Base-by-base conservation (phyloP, 2,797 vertebrate species). In the Premnoplex brunnescens region DNA sequence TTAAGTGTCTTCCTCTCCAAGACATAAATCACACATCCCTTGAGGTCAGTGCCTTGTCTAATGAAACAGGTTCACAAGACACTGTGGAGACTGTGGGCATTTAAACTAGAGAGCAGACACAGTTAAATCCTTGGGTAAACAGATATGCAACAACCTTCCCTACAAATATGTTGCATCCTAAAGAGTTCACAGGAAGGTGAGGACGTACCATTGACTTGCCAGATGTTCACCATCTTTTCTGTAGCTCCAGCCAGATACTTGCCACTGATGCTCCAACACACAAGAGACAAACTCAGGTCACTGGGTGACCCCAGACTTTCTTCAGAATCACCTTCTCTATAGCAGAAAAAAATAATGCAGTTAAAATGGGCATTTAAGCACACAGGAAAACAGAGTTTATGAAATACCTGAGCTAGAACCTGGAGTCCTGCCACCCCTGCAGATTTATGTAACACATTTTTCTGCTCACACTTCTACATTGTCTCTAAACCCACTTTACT, bases 141-240 rank as follows among this genome's bases (percentile, higher is more conserved):
- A 76, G 63, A 43, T 20, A 15, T 2, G 28, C 26, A 48, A 2
- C 14, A 51, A 34, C 20, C 28, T 84, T n/a, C 37, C 28, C 30
- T 9, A 46, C 15, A 58, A 85, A 32, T 7, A 11, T 0, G 0
- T 6, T n/a, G n/a, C 4, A 41, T 2, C 21, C 30, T 17, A 3
- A 43, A 13, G 19, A 0, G 7, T 14, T 46, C 44, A 36, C 30
- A 18, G 34, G n/a, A 9, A 63, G 16, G 5, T 26, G 32, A 58
- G 20, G 44, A 71, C 97, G 80, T 98, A 99, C 99, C 99, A 48
- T 99, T 99, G 86, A 99, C 99, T 96, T 99, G 99, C 99, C 99
- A 99, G 92, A 99, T 99, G 98, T 99, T 99, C 92, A 99, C 99
- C 97, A 98, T 98, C 95, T 99, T 99, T 78, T 99, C 99, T 80